Conservation (phyloP, 2,888 invertebrate genomes). For the Ophraella communa region DNA sequence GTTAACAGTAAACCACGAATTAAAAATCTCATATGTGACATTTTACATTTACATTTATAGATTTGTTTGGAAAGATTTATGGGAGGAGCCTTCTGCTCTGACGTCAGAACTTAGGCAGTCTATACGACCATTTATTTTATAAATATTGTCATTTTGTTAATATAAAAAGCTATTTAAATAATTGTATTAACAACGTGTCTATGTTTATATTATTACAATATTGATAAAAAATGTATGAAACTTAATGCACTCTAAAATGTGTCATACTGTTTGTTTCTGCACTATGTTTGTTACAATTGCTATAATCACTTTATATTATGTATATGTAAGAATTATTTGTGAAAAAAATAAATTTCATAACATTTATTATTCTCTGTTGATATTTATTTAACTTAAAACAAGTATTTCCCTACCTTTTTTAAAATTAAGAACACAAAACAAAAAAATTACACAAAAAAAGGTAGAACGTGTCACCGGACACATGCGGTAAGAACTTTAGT, state of each 20-base stretch:
- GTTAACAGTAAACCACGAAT: too few species aligned
- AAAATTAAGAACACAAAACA: too few species aligned
- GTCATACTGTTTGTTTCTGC: constrained; percentile 22
- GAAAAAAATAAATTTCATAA: constrained; percentile 10
- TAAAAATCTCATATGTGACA: too few species aligned
- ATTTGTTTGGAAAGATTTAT: too few species aligned
- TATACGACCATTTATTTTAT: too few species aligned
- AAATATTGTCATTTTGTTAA: neutral
- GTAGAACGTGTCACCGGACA: too few species aligned
- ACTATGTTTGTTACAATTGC: constrained; percentile 31
- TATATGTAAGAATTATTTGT: constrained; percentile 24
- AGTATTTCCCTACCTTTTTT: too few species aligned
- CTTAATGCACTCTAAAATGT: constrained; percentile 22
- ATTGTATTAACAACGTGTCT: neutral
- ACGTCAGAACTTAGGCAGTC: too few species aligned
- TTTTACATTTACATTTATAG: too few species aligned
- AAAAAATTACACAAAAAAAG: too few species aligned
- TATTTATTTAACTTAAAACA: neutral
- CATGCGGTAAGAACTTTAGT: too few species aligned
- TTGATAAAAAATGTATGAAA: neutral
- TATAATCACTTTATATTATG: constrained; percentile 19
- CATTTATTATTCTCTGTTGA: neutral
- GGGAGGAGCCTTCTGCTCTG: too few species aligned
- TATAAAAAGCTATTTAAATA: neutral
- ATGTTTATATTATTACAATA: neutral